Conservation (phyloP, 2,888 invertebrate species). For the Loripinus fragilis region DNA sequence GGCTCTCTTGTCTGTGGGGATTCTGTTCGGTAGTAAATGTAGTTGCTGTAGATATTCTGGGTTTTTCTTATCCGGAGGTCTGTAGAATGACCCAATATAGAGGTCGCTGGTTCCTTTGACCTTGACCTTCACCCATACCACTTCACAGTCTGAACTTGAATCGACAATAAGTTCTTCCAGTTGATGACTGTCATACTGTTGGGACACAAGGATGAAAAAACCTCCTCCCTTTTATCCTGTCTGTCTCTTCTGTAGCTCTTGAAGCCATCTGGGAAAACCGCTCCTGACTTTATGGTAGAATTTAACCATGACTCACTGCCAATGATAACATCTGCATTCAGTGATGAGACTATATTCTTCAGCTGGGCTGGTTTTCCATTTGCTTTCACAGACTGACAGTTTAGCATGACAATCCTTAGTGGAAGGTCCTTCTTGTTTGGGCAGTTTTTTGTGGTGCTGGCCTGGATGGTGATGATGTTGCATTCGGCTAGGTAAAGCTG, state of each 20-base stretch:
- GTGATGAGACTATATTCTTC: slow-evolving; percentile 4
- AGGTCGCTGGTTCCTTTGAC: slow-evolving; percentile 3
- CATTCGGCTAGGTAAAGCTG: background rate
- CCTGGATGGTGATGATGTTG: slow-evolving; percentile 14
- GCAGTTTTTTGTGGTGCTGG: background rate
- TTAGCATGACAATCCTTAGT: slow-evolving; percentile 9
- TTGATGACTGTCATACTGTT: slow-evolving; percentile 8
- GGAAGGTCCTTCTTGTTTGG: background rate
- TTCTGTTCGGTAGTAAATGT: slow-evolving; percentile 17
- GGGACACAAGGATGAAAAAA: background rate
- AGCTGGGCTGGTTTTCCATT: slow-evolving; percentile 14
- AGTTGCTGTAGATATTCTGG: slow-evolving; percentile 10
- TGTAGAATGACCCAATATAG: slow-evolving; percentile 27
- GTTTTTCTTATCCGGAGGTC: slow-evolving; percentile 12
- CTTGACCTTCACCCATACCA: slow-evolving; percentile 19
- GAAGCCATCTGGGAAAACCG: slow-evolving; percentile 7
- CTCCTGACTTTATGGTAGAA: background rate
- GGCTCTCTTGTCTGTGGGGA: too few relatives aligned
- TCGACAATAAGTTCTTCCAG: slow-evolving; percentile 15
- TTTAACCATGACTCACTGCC: slow-evolving; percentile 31
- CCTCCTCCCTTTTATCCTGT: background rate
- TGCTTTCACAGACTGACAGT: slow-evolving; percentile 24
- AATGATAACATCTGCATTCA: slow-evolving; percentile 26
- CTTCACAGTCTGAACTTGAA: background rate
- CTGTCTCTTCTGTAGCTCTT: slow-evolving; percentile 20